Conservation (phyloP, 2,888 invertebrate species). For the Apomyelois bistriatella region DNA sequence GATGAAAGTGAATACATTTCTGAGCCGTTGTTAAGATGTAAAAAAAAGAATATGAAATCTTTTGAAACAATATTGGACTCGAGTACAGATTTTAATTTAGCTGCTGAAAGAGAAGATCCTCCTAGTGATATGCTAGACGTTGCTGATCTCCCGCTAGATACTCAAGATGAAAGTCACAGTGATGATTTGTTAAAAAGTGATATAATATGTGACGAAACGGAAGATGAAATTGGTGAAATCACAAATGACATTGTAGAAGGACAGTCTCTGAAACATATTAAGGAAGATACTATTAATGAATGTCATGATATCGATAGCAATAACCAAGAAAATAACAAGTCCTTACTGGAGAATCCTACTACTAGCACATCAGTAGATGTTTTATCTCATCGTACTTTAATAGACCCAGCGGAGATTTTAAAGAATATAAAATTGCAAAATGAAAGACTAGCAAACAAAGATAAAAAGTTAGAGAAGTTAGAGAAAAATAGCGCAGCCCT, state of each 20-base stretch:
- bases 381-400: constrained; percentile 18
- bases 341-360: constrained; percentile 1
- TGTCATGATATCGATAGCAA: not conserved
- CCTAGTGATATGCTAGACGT: constrained; percentile 69
- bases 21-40: constrained; percentile 50
- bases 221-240: constrained; percentile 63
- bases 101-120: constrained; percentile 67
- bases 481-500: constrained; percentile 36
- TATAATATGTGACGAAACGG: constrained; percentile 54
- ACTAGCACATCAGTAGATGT: not conserved
- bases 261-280: constrained; percentile 22
- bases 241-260: constrained; percentile 49
- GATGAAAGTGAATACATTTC: constrained; percentile 69
- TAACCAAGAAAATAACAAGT: not conserved
- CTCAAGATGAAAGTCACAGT: constrained; percentile 57
- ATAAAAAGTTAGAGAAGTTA: constrained; percentile 38
- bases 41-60: constrained; percentile 62
- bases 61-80: constrained; percentile 63
- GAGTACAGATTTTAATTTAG: constrained; percentile 63
- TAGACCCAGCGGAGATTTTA: constrained; percentile 42
- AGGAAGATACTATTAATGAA: constrained; percentile 14
- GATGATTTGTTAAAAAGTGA: constrained; percentile 43
- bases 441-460: constrained; percentile 39
- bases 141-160: constrained; percentile 68
- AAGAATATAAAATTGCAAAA: constrained; percentile 39